These are phyloP conservation scores for Carassius gibelio DNA, from an alignment of 2,113 vertebrate genomes.

Conservation along the genomic window DNA sequence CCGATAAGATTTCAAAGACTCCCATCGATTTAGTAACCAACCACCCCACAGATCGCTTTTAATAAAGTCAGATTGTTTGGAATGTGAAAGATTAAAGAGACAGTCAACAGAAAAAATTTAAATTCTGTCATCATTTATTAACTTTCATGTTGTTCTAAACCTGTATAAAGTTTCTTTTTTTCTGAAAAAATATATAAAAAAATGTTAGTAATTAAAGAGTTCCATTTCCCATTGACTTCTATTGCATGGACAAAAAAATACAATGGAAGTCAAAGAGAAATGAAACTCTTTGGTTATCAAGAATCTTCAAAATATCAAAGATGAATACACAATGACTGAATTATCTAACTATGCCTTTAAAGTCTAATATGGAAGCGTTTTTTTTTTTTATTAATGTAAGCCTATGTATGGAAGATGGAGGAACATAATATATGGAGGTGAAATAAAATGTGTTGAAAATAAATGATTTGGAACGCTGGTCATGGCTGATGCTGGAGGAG, in stretches of 20 bases:
- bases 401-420: neutral
- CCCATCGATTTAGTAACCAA: neutral
- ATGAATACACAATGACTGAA: neutral
- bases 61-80: neutral
- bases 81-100: neutral
- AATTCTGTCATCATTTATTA: too few species aligned
- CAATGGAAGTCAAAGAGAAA: neutral
- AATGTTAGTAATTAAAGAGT: too few species aligned
- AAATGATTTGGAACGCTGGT: constrained; percentile 3
- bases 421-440: neutral
- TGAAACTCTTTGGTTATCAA: neutral
- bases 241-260: too few species aligned
- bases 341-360: too few species aligned
- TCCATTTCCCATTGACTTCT: too few species aligned
- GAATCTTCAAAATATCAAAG: neutral
- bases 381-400: too few species aligned
- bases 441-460: neutral
- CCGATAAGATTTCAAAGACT: constrained; percentile 65
- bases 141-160: too few species aligned
- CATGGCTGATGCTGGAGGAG: constrained; percentile 14
- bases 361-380: neutral
- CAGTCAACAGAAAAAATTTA: too few species aligned
- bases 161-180: too few species aligned
- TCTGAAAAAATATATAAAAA: too few species aligned
- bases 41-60: neutral